Evolutionary conservation across 2,888 invertebrate genomes (phyloP).

Genomic region (Saturnia japonica): DNA sequence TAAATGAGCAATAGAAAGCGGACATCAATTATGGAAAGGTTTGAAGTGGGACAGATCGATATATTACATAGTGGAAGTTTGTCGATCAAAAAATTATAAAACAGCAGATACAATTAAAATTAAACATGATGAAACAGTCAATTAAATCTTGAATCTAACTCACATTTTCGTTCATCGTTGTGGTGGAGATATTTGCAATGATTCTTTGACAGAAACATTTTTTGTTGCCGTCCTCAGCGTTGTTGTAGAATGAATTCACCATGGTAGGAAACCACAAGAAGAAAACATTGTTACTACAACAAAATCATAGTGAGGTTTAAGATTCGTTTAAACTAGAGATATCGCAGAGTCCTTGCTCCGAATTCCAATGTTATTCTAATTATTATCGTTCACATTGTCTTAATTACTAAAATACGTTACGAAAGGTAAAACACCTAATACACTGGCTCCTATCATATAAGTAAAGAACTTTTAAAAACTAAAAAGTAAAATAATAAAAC

Average conservation of each 20-base stretch:
- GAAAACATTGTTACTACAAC: slow-evolving; percentile 69
- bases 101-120: too few relatives aligned
- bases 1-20: too few relatives aligned
- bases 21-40: too few relatives aligned
- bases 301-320: neutral
- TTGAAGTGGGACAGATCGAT: neutral
- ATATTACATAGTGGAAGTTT: too few relatives aligned
- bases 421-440: too few relatives aligned
- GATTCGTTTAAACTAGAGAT: neutral
- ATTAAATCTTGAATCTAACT: neutral
- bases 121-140: too few relatives aligned
- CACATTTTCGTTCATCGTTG: neutral
- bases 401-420: too few relatives aligned
- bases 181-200: slow-evolving; percentile 21
- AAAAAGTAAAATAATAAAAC: too few relatives aligned
- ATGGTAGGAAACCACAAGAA: slow-evolving; percentile 80
- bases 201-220: slow-evolving; percentile 54
- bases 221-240: slow-evolving; percentile 29
- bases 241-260: slow-evolving; percentile 69
- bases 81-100: too few relatives aligned
- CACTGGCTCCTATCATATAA: too few relatives aligned
- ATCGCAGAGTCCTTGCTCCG: neutral
- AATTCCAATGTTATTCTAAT: neutral
- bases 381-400: neutral
- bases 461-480: too few relatives aligned